Base-by-base conservation (phyloP, 1,140 invertebrate genomes). In the Matsumurasca onukii region DNA sequence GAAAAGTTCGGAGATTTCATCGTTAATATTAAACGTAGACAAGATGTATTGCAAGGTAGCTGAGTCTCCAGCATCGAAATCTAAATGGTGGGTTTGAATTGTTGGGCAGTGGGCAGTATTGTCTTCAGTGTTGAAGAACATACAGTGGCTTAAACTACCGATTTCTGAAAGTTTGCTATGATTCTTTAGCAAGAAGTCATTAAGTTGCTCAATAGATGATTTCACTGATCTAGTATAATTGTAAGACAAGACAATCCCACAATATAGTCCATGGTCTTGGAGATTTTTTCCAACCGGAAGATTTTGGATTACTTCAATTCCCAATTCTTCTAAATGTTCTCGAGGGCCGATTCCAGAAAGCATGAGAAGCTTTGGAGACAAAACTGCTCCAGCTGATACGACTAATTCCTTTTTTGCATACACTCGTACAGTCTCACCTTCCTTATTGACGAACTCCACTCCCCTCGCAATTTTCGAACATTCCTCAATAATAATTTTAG, bases 251-350 rank as follows among this genome's bases (percentile, higher is more conserved):
- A 39, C 34, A 39, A 39, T 5, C 5, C 34, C 34, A 9, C 5
- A 39, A 5, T 9, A 9, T 17, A 39, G 17, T 9, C 5, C 75
- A 74, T 92, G 90, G 74, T 91, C 88, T 75, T 88, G 85, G 63
- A 88, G 81, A 75, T 86, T 85, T 31, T 82, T 66, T 5, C 87
- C 88, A 1, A 88, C 86, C 0, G 84, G 83, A 59, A 90, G 82
- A 15, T 80, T 76, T 25, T 81, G 69, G 0, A 81, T 78, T 3
- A 81, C 80, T 1, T 63, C 69, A 27, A 93, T 88, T 15, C 49
- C 52, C 20, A 70, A 15, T n/a, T 57, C 12, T 22, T 69, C 31
- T 15, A 71, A 49, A 48, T 70, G 63, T 0, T 67, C 29, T 15
- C 24, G 57, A 22, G 57, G 70, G 0, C 70, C 70, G 22, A 71